phyloP scores from a whole-genome alignment of 2,113 vertebrate genomes.

The Macaca mulatta region DNA sequence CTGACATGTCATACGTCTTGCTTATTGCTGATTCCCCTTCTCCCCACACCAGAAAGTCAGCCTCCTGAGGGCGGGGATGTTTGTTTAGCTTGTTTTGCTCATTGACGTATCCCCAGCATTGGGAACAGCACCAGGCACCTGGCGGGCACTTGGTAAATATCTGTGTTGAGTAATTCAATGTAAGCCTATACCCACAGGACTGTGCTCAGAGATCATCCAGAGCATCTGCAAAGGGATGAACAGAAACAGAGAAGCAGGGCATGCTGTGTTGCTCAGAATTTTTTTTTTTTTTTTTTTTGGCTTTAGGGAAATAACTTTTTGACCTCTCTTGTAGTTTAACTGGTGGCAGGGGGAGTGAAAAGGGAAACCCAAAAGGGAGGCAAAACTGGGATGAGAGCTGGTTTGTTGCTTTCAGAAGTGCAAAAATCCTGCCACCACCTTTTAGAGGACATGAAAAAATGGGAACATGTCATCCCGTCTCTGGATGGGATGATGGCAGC shows the following conservation, averaged over 20 bases:
- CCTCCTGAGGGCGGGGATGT: rapidly evolving
- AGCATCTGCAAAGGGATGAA: rapidly evolving
- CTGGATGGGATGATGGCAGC: neutral
- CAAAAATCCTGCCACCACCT: rapidly evolving
- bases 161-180: neutral
- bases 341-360: neutral
- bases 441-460: neutral
- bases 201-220: neutral
- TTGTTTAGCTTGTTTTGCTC: neutral
- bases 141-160: neutral
- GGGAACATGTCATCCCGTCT: neutral
- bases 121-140: rapidly evolving
- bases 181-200: rapidly evolving
- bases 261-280: rapidly evolving
- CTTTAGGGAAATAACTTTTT: neutral
- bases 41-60: too few relatives aligned
- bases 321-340: rapidly evolving
- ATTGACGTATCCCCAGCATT: rapidly evolving
- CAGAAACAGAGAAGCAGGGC: neutral
- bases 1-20: rapidly evolving
- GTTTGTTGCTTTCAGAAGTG: neutral
- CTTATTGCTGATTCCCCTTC: neutral
- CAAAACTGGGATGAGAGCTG: neutral
- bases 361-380: neutral
- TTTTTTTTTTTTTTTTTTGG: neutral